Evolutionary conservation across 2,113 vertebrate species (phyloP).

Genomic region (Peucedramus taeniatus): DNA sequence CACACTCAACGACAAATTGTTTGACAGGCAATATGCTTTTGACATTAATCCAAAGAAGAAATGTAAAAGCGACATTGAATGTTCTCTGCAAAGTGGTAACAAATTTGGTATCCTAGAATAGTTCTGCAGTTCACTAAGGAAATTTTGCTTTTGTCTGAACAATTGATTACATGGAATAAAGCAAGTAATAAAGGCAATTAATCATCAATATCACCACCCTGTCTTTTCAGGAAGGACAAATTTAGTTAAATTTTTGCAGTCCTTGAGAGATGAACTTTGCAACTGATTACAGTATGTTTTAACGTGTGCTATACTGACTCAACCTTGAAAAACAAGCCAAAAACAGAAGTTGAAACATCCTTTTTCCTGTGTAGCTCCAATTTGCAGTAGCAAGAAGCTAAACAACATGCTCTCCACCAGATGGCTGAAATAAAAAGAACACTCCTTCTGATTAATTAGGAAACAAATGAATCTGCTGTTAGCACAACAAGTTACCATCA

Average conservation of each 20-base stretch:
- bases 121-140: background rate
- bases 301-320: slow-evolving; percentile 19
- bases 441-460: slow-evolving; percentile 70
- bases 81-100: background rate
- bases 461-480: slow-evolving; percentile 72
- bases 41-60: slow-evolving; percentile 40
- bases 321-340: slow-evolving; percentile 60
- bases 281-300: background rate
- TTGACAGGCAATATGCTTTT: slow-evolving; percentile 47
- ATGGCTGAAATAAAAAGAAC: slow-evolving; percentile 73
- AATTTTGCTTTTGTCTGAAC: background rate
- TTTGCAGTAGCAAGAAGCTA: slow-evolving; percentile 63
- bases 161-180: slow-evolving; percentile 1
- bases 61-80: background rate
- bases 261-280: slow-evolving; percentile 1
- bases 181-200: background rate
- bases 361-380: slow-evolving; percentile 58
- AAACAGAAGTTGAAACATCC: slow-evolving; percentile 66
- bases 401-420: slow-evolving; percentile 70
- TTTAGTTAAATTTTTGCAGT: background rate
- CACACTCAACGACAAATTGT: slow-evolving; percentile 25
- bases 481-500: slow-evolving; percentile 66
- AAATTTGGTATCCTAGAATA: background rate
- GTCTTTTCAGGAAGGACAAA: background rate
- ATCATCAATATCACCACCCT: background rate